These are phyloP conservation scores for Nasua narica DNA, from an alignment of 2,797 vertebrate species.

Conservation along the genomic window DNA sequence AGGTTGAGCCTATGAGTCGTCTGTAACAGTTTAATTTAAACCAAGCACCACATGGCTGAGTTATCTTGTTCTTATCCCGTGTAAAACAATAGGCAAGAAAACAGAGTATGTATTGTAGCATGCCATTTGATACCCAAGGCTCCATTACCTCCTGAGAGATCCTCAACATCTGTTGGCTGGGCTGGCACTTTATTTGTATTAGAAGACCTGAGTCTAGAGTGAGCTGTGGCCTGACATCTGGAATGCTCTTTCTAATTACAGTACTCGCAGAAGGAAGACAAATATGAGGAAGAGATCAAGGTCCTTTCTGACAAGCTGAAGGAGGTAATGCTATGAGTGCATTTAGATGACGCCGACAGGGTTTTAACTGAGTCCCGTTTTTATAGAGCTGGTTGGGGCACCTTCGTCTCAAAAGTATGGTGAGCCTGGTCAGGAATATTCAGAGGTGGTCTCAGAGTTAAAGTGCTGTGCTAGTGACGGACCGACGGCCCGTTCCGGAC, in stretches of 20 bases:
- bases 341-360: background rate
- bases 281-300: slow-evolving; percentile 99
- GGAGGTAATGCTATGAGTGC: slow-evolving; percentile 87
- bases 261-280: slow-evolving; percentile 99
- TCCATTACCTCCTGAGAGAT: slow-evolving; percentile 56
- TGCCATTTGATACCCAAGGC: slow-evolving; percentile 53
- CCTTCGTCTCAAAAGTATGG: background rate
- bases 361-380: background rate
- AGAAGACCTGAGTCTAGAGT: background rate
- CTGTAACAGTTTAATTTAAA: slow-evolving; percentile 61
- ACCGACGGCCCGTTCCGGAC: background rate
- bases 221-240: slow-evolving; percentile 66
- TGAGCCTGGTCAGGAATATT: background rate
- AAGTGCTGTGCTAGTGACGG: background rate
- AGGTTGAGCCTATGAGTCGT: slow-evolving; percentile 19
- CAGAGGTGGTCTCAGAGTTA: background rate
- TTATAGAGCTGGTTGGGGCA: background rate
- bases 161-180: slow-evolving; percentile 60
- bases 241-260: slow-evolving; percentile 83
- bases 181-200: background rate
- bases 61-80: slow-evolving; percentile 54
- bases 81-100: slow-evolving; percentile 71
- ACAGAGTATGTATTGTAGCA: slow-evolving; percentile 29
- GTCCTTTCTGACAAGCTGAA: slow-evolving; percentile 99
- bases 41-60: slow-evolving; percentile 16